phyloP scores from a whole-genome alignment of 2,113 vertebrate genomes.

The Octodon degus region DNA sequence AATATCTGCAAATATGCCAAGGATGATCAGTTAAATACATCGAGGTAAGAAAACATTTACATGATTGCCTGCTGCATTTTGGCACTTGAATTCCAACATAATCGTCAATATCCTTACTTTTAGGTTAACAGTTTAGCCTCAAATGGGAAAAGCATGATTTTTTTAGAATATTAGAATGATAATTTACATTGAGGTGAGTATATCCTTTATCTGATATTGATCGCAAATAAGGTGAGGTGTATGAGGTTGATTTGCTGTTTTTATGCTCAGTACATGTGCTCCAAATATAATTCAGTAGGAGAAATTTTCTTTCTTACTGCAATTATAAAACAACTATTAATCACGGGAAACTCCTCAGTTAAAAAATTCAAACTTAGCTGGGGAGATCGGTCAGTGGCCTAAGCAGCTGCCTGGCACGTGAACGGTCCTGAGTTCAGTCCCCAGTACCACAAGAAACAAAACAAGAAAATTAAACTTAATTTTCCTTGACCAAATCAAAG shows the following conservation, averaged over 20 bases:
- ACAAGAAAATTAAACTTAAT: background rate
- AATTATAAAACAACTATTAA: background rate
- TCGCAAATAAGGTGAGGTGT: background rate
- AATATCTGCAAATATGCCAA: background rate
- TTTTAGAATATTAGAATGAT: background rate
- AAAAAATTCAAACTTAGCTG: background rate
- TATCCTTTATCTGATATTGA: background rate
- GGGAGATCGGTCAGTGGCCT: too few species aligned
- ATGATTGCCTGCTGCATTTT: background rate
- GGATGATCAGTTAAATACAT: background rate
- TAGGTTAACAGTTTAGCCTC: background rate
- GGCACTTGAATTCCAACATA: background rate
- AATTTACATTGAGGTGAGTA: background rate
- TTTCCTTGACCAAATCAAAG: slow-evolving; percentile 20
- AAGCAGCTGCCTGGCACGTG: too few species aligned
- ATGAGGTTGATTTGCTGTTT: background rate
- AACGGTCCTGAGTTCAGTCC: too few species aligned
- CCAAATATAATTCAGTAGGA: background rate
- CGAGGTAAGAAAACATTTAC: background rate
- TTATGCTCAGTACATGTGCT: background rate
- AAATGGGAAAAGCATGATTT: background rate
- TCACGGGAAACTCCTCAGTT: background rate
- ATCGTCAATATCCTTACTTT: background rate
- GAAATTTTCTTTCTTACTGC: background rate
- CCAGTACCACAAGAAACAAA: too few species aligned